These are phyloP conservation scores for Apis cerana DNA, from an alignment of 1,140 invertebrate species.

Conservation along the genomic window DNA sequence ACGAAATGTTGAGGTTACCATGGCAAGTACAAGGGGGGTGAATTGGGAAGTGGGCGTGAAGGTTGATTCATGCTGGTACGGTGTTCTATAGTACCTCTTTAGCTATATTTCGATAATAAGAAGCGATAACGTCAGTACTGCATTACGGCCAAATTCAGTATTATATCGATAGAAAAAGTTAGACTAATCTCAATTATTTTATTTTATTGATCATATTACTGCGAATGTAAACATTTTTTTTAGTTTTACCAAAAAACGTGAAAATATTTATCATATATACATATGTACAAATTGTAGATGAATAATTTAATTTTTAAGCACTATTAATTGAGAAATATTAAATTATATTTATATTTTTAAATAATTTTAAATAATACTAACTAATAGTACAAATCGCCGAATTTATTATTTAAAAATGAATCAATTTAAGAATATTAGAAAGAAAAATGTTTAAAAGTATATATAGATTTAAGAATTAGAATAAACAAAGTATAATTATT, in stretches of 20 bases:
- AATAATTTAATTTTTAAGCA: neutral
- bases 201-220: neutral
- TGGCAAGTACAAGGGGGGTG: conserved; percentile 34
- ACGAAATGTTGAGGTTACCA: conserved; percentile 40
- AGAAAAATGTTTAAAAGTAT: neutral
- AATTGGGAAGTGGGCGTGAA: conserved; percentile 51
- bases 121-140: conserved; percentile 26
- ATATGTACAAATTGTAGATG: too few species aligned
- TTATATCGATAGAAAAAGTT: neutral
- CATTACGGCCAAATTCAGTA: conserved; percentile 28
- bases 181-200: neutral
- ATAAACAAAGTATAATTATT: too few species aligned
- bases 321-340: neutral
- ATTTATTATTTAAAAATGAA: neutral
- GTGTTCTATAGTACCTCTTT: conserved; percentile 34
- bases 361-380: neutral
- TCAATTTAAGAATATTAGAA: neutral
- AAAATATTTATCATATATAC: neutral
- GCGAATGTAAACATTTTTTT: neutral
- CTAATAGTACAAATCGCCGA: neutral
- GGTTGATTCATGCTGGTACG: conserved; percentile 59
- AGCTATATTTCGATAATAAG: conserved; percentile 39
- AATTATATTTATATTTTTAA: neutral
- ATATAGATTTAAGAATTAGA: too few species aligned
- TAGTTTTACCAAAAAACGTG: neutral